These are phyloP conservation scores for Mustela nigripes DNA, from an alignment of 2,113 vertebrate species.

Conservation along the genomic window DNA sequence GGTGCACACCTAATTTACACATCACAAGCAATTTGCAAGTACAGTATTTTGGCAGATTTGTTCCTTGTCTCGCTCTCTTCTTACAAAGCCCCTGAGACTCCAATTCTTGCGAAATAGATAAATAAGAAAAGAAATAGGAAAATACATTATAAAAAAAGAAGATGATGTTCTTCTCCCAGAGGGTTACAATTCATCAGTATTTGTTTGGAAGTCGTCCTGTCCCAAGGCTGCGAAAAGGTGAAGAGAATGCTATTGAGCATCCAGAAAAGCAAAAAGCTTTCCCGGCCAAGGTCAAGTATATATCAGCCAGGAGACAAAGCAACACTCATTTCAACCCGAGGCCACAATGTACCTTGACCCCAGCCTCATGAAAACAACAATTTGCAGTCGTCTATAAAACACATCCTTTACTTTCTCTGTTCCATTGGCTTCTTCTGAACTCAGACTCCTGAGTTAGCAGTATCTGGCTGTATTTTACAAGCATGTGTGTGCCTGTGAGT, in stretches of 20 bases:
- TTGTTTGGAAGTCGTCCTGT: slow-evolving; percentile 70
- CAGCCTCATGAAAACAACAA: slow-evolving; percentile 80
- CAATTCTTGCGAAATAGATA: not conserved
- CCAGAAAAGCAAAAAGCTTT: slow-evolving; percentile 39
- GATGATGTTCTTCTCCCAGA: slow-evolving; percentile 22
- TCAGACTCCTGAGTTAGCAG: slow-evolving; percentile 83
- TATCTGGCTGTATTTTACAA: slow-evolving; percentile 82
- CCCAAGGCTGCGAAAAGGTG: slow-evolving; percentile 34
- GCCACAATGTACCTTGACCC: slow-evolving; percentile 78
- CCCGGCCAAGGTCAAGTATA: slow-evolving; percentile 24
- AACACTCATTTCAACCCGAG: slow-evolving; percentile 70
- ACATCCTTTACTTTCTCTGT: slow-evolving; percentile 57
- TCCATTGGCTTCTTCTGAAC: slow-evolving; percentile 72
- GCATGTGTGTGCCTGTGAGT: not conserved
- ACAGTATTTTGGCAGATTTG: not conserved
- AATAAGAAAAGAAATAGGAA: not conserved
- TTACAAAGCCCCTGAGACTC: not conserved
- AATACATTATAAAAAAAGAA: not conserved
- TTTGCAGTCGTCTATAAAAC: slow-evolving; percentile 81
- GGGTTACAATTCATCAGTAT: slow-evolving; percentile 59
- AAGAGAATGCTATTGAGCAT: slow-evolving; percentile 52
- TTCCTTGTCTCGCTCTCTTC: not conserved
- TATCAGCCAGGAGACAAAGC: slow-evolving; percentile 66
- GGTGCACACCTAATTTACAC: fast-evolving
- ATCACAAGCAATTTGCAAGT: not conserved